Conservation (phyloP, 2,888 invertebrate genomes). For the Rhingia campestris region DNA sequence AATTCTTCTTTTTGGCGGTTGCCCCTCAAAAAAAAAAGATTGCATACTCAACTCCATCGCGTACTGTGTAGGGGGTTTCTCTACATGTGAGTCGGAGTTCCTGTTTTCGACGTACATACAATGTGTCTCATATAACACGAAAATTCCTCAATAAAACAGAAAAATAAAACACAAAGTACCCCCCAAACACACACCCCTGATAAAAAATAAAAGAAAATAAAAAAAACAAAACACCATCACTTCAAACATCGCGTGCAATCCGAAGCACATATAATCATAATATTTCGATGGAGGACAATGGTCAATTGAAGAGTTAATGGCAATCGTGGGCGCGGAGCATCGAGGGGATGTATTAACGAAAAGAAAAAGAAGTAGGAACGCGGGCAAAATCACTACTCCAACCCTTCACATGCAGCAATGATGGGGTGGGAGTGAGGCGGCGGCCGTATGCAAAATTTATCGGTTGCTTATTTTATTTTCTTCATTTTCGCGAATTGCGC, state of each 20-base stretch:
- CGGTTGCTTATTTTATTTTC: constrained; percentile 69
- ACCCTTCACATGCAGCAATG: neutral
- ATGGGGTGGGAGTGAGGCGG: neutral
- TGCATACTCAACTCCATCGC: constrained; percentile 9
- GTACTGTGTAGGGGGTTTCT: neutral
- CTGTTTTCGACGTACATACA: constrained; percentile 63
- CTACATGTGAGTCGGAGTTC: constrained; percentile 58
- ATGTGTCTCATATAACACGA: constrained; percentile 71
- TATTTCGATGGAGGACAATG: constrained; percentile 74
- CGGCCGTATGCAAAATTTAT: constrained; percentile 70
- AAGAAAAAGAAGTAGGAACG: constrained; percentile 63
- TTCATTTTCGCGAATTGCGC: constrained; percentile 55
- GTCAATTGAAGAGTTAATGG: constrained; percentile 74
- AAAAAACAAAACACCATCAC: constrained; percentile 64
- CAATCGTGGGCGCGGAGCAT: constrained; percentile 38
- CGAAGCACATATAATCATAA: constrained; percentile 70
- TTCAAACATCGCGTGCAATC: constrained; percentile 67
- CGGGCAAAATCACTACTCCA: constrained; percentile 63
- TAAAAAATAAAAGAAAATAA: constrained; percentile 36
- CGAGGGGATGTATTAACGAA: constrained; percentile 40
- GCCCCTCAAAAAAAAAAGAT: constrained; percentile 33
- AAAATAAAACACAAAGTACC: constrained; percentile 23
- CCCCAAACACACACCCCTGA: constrained; percentile 5
- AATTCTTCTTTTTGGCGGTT: constrained; percentile 66
- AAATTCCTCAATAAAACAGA: constrained; percentile 56